Conservation (phyloP, 2,797 vertebrate species). For the Cirrhinus molitorella region DNA sequence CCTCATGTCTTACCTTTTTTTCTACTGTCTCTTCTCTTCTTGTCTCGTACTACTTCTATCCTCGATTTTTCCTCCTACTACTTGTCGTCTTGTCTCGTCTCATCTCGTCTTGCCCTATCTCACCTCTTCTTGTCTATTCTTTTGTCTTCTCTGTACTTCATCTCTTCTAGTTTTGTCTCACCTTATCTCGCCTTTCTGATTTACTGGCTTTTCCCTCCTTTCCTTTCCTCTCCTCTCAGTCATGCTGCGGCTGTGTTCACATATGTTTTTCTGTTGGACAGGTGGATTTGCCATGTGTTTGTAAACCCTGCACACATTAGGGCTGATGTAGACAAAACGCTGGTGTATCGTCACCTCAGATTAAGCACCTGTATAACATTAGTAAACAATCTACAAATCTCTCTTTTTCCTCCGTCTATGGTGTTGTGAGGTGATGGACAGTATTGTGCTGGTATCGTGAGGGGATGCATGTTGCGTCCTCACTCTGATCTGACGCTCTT, state of each 20-base stretch:
- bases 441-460: slow-evolving; percentile 25
- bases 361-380: slow-evolving; percentile 47
- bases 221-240: background rate
- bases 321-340: slow-evolving; percentile 57
- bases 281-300: slow-evolving; percentile 57
- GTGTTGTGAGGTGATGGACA: slow-evolving; percentile 17
- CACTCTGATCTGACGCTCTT: slow-evolving; percentile 36
- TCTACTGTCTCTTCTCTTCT: slow-evolving; percentile 25
- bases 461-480: slow-evolving; percentile 37
- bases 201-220: slow-evolving; percentile 1
- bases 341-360: slow-evolving; percentile 32
- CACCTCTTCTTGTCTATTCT: slow-evolving; percentile 58
- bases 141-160: slow-evolving; percentile 35
- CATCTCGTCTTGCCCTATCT: slow-evolving; percentile 9
- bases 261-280: slow-evolving; percentile 51
- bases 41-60: background rate
- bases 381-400: slow-evolving; percentile 26
- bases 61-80: background rate
- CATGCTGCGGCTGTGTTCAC: slow-evolving; percentile 43
- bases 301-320: slow-evolving; percentile 61
- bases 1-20: slow-evolving; percentile 50
- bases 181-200: background rate
- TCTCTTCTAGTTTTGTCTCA: slow-evolving; percentile 6
- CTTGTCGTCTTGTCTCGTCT: background rate
- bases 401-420: background rate